Conservation (phyloP, 2,113 vertebrate genomes). For the Cyanoramphus novaezelandiae region DNA sequence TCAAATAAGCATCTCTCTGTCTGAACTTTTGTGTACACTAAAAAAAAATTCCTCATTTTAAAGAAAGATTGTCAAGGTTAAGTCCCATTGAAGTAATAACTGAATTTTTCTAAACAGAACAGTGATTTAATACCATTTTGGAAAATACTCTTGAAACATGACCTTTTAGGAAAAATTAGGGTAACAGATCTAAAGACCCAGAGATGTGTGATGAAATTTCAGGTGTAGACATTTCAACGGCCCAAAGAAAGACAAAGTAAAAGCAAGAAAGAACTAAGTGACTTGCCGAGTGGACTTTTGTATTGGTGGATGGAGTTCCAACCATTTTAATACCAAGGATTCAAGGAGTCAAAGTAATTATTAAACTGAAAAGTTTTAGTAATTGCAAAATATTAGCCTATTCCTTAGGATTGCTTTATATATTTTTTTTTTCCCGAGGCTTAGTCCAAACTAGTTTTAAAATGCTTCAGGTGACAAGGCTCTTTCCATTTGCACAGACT, state of each 20-base stretch:
- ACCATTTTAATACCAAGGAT: not conserved
- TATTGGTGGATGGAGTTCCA: not conserved
- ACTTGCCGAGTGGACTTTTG: not conserved
- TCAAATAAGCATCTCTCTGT: slow-evolving; percentile 25
- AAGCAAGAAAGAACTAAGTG: not conserved
- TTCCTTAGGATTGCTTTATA: not conserved
- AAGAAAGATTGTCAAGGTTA: not conserved
- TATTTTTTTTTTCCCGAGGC: not conserved
- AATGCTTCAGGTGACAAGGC: not conserved
- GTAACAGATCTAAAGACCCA: not conserved
- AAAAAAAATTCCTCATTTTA: not conserved
- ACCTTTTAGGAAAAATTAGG: not conserved
- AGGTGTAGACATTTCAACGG: not conserved
- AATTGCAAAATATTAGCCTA: not conserved
- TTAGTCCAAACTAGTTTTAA: not conserved
- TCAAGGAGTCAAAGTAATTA: not conserved
- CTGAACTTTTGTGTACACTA: not conserved
- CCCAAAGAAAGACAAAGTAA: not conserved
- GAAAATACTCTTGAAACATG: not conserved
- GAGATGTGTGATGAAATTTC: not conserved
- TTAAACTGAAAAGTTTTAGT: not conserved
- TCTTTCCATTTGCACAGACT: not conserved
- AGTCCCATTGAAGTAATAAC: not conserved
- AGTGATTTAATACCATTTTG: not conserved
- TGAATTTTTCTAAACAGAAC: not conserved